phyloP scores from a whole-genome alignment of 2,888 invertebrate species.

The Leptinotarsa juncta region DNA sequence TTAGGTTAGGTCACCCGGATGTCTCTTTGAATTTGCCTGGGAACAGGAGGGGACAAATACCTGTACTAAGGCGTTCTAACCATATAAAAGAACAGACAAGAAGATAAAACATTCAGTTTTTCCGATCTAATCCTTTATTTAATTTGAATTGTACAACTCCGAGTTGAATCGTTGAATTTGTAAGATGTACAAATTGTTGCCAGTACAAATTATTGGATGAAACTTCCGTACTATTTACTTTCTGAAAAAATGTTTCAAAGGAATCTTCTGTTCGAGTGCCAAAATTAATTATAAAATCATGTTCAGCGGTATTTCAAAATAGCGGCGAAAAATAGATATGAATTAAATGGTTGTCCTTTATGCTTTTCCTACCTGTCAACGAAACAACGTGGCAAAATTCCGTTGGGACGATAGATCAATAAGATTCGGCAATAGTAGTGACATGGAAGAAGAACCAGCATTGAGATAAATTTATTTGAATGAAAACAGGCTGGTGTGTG shows the following conservation, averaged over 20 bases:
- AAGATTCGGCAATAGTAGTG: too few species aligned
- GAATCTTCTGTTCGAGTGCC: constrained; percentile 1
- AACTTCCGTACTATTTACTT: not conserved
- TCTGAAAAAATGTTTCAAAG: not conserved
- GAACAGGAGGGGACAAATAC: too few species aligned
- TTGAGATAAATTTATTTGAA: not conserved
- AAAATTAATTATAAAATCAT: not conserved
- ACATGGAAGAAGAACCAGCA: not conserved
- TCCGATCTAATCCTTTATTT: too few species aligned
- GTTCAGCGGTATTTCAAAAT: not conserved
- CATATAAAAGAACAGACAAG: too few species aligned
- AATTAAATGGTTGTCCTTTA: constrained; percentile 2
- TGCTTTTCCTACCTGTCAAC: not conserved
- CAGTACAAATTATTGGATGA: not conserved
- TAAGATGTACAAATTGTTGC: not conserved
- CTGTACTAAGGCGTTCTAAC: too few species aligned
- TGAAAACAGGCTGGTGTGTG: not conserved
- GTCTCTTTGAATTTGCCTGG: too few species aligned
- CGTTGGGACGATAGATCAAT: not conserved
- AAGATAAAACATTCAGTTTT: too few species aligned
- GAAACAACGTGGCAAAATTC: not conserved
- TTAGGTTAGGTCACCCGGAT: too few species aligned
- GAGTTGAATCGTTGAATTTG: not conserved
- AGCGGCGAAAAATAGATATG: not conserved
- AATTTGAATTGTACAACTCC: not conserved